phyloP scores from a whole-genome alignment of 2,113 vertebrate species.

The Natator depressus region DNA sequence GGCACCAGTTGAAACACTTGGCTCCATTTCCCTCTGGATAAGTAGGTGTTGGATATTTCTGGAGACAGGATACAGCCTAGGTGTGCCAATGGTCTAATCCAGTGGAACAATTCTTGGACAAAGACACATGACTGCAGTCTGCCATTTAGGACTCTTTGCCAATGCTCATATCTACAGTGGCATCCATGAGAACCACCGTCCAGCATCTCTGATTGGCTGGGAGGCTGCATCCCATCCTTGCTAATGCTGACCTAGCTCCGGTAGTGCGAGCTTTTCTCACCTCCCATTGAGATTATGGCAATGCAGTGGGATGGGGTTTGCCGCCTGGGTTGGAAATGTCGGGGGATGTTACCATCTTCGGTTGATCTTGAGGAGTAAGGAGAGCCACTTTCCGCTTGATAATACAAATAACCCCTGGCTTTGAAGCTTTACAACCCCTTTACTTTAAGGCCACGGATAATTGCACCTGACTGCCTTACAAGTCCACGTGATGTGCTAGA shows the following conservation, averaged over 20 bases:
- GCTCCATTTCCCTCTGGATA: background rate
- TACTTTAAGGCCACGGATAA: accelerated
- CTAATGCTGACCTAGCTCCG: background rate
- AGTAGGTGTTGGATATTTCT: background rate
- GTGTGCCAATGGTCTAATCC: background rate
- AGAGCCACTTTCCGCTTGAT: background rate
- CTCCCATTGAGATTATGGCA: background rate
- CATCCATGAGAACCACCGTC: accelerated
- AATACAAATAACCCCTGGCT: background rate
- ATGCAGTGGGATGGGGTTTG: background rate
- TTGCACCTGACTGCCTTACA: accelerated
- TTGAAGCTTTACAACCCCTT: accelerated
- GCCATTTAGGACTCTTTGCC: background rate
- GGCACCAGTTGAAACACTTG: background rate
- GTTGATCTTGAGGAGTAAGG: background rate
- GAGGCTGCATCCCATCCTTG: background rate
- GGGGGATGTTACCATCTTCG: background rate
- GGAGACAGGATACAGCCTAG: background rate
- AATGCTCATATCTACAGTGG: background rate
- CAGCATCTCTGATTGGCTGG: accelerated
- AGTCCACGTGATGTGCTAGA: background rate
- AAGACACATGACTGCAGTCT: accelerated
- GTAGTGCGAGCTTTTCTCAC: accelerated
- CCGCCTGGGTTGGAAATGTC: background rate
- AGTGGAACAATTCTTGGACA: background rate